phyloP scores from a whole-genome alignment of 2,797 vertebrate genomes.

The Oreortyx pictus region DNA sequence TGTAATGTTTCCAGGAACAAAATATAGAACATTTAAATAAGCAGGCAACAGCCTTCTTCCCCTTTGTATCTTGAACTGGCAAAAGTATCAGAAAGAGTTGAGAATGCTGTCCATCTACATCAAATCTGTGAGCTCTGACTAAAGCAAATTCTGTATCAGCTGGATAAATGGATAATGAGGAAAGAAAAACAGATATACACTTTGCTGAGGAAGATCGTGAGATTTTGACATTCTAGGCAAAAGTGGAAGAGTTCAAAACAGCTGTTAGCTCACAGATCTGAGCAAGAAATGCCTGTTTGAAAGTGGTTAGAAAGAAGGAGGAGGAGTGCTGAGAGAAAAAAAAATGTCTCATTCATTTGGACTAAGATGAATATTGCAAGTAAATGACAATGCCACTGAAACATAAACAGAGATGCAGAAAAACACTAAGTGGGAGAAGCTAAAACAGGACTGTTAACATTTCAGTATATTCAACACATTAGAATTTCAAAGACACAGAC shows the following conservation, averaged over 20 bases:
- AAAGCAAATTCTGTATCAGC: background rate
- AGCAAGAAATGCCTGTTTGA: background rate
- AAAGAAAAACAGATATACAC: background rate
- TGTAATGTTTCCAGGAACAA: background rate
- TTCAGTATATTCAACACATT: background rate
- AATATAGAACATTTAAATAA: background rate
- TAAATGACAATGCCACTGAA: background rate
- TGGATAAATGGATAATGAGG: background rate
- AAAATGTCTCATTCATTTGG: background rate
- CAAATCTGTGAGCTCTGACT: background rate
- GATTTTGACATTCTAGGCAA: background rate
- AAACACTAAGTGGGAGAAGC: background rate
- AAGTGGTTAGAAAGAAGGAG: background rate
- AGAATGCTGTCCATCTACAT: fast-evolving
- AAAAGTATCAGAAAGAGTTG: background rate
- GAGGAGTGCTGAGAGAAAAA: background rate
- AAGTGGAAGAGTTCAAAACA: background rate
- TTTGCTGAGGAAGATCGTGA: background rate
- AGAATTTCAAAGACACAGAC: background rate
- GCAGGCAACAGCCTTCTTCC: background rate
- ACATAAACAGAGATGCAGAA: background rate
- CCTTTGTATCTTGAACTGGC: background rate
- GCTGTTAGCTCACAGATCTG: background rate
- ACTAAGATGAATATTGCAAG: background rate
- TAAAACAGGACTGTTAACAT: background rate